Base-by-base conservation (phyloP, 2,888 invertebrate genomes). In the Tinea trinotella region DNA sequence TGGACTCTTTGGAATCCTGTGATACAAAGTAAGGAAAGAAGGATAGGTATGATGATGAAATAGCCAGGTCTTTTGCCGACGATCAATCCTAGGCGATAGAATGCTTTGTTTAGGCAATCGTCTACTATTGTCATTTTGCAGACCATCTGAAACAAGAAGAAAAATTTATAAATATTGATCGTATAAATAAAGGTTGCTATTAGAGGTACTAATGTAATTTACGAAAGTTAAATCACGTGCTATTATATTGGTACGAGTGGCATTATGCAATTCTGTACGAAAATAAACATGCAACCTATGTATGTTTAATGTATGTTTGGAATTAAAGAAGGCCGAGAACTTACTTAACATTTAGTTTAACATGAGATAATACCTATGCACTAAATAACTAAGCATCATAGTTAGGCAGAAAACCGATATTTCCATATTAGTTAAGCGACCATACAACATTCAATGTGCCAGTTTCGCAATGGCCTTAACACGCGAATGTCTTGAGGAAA, bases 21-120 rank as follows among this genome's bases (percentile, higher is more conserved):
- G 74, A 94, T 90, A 76, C 94, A 93, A 54, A 96, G 88, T 55
- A 92, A 76, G 0, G 94, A 91, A 55, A 96, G 79, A 52, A 96
- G 88, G 34, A 96, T 76, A n/a, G 96, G 96, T 55, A 96, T 88
- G 64, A 96, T 91, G 60, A 96, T 89, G 85, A 96, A 96, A 82
- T 96, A 96, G 57, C 94, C 95, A 1, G 96, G 96, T 76, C 93
- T 90, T 61, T 87, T 88, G 56, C 95, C 96, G 55, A 96, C 95
- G 54, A 90, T 71, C 54, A 92, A 72, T 15, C 96, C 96, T 59
- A 96, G 80, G 69, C 91, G 91, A 87, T 93, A 93, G 76, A 96
- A 96, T 57, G 92, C 90, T 69, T 89, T 89, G 74, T 94, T 94
- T 54, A 96, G 88, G 67, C 91, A 81, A 63, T 91, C 90, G 77